phyloP scores from a whole-genome alignment of 2,113 vertebrate genomes.

The Mola mola region DNA sequence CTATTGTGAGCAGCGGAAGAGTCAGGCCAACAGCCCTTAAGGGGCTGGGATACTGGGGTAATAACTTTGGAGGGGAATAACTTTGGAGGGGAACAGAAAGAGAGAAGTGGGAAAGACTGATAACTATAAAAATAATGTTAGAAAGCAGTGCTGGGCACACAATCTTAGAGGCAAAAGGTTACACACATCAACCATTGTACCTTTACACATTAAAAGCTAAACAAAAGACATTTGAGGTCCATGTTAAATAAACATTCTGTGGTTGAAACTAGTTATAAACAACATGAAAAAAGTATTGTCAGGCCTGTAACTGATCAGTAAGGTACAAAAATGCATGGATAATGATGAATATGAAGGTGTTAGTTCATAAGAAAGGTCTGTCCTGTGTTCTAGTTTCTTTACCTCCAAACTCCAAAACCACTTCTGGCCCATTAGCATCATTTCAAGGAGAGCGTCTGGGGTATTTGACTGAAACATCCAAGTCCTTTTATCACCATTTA shows the following conservation, averaged over 20 bases:
- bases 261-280: too few species aligned
- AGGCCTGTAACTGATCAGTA: too few species aligned
- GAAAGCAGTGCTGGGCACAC: slow-evolving; percentile 1
- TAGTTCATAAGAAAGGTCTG: background rate
- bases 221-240: background rate
- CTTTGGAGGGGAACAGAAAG: background rate
- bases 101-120: too few species aligned
- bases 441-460: too few species aligned
- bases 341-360: slow-evolving; percentile 14
- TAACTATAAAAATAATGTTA: too few species aligned
- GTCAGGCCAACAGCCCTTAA: background rate
- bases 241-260: too few species aligned
- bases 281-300: background rate
- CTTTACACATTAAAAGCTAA: background rate
- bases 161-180: too few species aligned
- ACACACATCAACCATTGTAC: too few species aligned
- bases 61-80: slow-evolving; percentile 5
- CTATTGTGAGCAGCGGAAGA: slow-evolving; percentile 24
- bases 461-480: too few species aligned
- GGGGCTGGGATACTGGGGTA: background rate
- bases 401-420: background rate
- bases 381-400: background rate
- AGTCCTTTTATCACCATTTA: too few species aligned
- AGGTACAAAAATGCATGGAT: too few species aligned
- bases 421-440: too few species aligned